These are phyloP conservation scores for Syngnathus acus DNA, from an alignment of 2,797 vertebrate genomes.

Conservation along the genomic window DNA sequence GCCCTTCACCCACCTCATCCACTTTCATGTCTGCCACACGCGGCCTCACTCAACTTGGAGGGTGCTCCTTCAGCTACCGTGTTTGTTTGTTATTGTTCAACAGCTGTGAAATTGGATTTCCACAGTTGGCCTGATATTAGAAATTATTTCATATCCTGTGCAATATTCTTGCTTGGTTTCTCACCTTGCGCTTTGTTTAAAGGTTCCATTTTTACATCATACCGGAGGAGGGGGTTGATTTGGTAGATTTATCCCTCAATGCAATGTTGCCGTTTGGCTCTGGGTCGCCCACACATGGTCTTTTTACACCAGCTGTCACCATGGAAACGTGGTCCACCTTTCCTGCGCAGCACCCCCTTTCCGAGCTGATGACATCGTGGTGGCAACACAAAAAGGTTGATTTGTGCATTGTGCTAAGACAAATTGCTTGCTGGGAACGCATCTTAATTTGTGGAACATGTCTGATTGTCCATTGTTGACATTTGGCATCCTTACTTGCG, in stretches of 20 bases:
- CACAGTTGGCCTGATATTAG: slow-evolving; percentile 58
- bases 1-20: slow-evolving; percentile 56
- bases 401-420: slow-evolving; percentile 17
- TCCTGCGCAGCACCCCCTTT: slow-evolving; percentile 37
- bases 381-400: slow-evolving; percentile 49
- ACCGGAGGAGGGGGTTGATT: slow-evolving; percentile 17
- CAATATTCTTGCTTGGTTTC: slow-evolving; percentile 50
- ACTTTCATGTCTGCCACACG: slow-evolving; percentile 34
- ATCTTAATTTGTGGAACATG: background rate
- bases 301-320: slow-evolving; percentile 42
- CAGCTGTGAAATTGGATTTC: slow-evolving; percentile 68
- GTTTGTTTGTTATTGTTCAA: slow-evolving; percentile 66
- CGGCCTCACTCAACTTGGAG: slow-evolving; percentile 40
- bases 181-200: slow-evolving; percentile 50
- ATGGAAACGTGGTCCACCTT: slow-evolving; percentile 45
- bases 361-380: slow-evolving; percentile 50
- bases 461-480: background rate
- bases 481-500: background rate
- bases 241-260: slow-evolving; percentile 43
- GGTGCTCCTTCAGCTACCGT: slow-evolving; percentile 41
- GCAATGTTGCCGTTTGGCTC: slow-evolving; percentile 27
- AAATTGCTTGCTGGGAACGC: background rate
- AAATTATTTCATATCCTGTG: slow-evolving; percentile 61
- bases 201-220: slow-evolving; percentile 19
- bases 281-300: slow-evolving; percentile 43